These are phyloP conservation scores for Trachelipus rathkii DNA, from an alignment of 1,140 invertebrate species.

Conservation along the genomic window DNA sequence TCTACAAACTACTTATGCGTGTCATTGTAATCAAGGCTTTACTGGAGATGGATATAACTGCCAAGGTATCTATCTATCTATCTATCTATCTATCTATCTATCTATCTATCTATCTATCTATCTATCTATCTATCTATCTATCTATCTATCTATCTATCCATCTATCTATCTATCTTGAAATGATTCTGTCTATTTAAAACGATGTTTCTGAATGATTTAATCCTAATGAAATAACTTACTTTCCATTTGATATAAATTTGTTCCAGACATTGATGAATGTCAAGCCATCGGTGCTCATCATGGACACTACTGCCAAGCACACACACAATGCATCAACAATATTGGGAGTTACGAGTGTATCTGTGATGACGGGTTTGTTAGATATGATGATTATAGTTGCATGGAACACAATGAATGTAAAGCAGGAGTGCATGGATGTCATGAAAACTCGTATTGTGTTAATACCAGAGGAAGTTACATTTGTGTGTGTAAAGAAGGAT, in stretches of 20 bases:
- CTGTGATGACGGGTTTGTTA: constrained; percentile 59
- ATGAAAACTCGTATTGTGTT: constrained; percentile 71
- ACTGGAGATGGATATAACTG: constrained; percentile 72
- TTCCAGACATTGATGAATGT: constrained; percentile 77
- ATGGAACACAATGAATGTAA: constrained; percentile 74
- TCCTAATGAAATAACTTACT: neutral
- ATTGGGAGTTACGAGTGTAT: constrained; percentile 63
- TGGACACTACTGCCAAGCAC: constrained; percentile 74
- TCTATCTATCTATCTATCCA: too few relatives aligned
- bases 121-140: constrained; percentile 46
- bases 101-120: constrained; percentile 46
- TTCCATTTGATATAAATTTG: neutral
- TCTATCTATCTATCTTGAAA: too few relatives aligned
- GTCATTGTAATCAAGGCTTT: constrained; percentile 76
- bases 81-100: constrained; percentile 46
- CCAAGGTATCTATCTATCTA: constrained; percentile 56
- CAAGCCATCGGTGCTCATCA: constrained; percentile 64
- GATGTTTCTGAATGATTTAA: neutral
- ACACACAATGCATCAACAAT: constrained; percentile 74
- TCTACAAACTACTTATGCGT: constrained; percentile 75
- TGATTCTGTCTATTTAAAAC: too few relatives aligned
- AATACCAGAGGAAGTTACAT: constrained; percentile 81
- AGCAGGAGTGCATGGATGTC: constrained; percentile 63
- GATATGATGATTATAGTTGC: constrained; percentile 72
- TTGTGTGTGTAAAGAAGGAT: constrained; percentile 76